phyloP scores from a whole-genome alignment of 2,113 vertebrate genomes.

The Canis aureus region DNA sequence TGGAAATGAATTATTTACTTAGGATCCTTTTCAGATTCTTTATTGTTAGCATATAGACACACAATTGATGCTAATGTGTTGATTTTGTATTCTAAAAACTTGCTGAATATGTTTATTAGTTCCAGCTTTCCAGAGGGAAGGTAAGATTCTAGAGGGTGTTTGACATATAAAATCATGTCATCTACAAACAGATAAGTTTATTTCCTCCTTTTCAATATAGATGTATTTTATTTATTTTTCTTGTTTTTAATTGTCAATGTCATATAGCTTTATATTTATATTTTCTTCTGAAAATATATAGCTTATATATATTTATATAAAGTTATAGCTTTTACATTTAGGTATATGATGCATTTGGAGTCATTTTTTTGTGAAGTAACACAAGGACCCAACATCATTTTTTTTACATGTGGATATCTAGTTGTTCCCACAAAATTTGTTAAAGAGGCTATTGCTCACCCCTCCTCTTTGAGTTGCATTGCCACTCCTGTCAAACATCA shows the following conservation, averaged over 20 bases:
- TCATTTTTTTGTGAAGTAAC: background rate
- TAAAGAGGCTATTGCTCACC: background rate
- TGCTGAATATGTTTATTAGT: background rate
- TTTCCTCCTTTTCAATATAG: background rate
- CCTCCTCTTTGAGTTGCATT: background rate
- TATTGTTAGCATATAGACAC: background rate
- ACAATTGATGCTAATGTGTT: background rate
- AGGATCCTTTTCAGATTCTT: background rate
- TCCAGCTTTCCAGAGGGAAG: fast-evolving
- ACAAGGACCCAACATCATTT: background rate
- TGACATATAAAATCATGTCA: background rate
- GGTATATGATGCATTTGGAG: background rate
- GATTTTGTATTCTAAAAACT: background rate
- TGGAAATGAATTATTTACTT: background rate
- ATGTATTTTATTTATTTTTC: background rate
- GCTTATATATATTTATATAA: too few relatives aligned
- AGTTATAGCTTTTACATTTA: background rate
- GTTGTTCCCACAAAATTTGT: background rate
- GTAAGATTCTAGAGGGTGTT: background rate
- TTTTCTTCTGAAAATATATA: background rate
- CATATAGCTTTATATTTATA: background rate
- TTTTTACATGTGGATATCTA: background rate
- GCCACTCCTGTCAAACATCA: background rate
- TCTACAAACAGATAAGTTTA: background rate
- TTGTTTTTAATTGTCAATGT: background rate